These are phyloP conservation scores for Ictalurus furcatus DNA, from an alignment of 2,113 vertebrate genomes.

Conservation along the genomic window DNA sequence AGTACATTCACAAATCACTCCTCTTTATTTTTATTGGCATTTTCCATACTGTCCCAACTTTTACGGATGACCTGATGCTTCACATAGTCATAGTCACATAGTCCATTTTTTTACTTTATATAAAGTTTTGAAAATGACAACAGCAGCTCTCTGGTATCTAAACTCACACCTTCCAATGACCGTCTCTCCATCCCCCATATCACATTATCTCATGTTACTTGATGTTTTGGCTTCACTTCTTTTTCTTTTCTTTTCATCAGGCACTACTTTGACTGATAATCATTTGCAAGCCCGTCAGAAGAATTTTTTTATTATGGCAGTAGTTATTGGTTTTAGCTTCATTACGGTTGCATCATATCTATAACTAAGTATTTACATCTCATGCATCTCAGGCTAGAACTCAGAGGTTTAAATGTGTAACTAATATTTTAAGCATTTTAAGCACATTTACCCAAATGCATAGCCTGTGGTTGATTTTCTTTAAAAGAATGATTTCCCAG, in stretches of 20 bases:
- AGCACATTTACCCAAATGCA: neutral
- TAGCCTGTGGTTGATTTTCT: neutral
- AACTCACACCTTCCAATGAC: neutral
- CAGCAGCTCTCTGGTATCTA: neutral
- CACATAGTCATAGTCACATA: neutral
- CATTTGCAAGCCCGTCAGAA: conserved; percentile 17
- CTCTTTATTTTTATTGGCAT: too few relatives aligned
- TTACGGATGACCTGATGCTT: neutral
- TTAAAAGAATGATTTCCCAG: neutral
- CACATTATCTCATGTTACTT: conserved; percentile 15
- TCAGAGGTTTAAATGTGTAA: neutral
- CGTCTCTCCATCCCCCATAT: neutral
- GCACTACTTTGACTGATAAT: neutral
- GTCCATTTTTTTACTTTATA: neutral
- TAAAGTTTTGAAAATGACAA: neutral
- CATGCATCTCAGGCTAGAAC: neutral
- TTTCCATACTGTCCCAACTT: too few relatives aligned
- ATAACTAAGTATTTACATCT: neutral
- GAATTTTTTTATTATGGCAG: conserved; percentile 10
- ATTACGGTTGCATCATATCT: neutral
- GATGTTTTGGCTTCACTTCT: conserved; percentile 31
- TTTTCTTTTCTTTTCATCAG: neutral
- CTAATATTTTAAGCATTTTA: conserved; percentile 15
- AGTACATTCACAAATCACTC: too few relatives aligned
- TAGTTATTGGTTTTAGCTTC: conserved; percentile 33